Conservation (phyloP, 2,888 invertebrate species). For the Vannuccia rotundouncinata region DNA sequence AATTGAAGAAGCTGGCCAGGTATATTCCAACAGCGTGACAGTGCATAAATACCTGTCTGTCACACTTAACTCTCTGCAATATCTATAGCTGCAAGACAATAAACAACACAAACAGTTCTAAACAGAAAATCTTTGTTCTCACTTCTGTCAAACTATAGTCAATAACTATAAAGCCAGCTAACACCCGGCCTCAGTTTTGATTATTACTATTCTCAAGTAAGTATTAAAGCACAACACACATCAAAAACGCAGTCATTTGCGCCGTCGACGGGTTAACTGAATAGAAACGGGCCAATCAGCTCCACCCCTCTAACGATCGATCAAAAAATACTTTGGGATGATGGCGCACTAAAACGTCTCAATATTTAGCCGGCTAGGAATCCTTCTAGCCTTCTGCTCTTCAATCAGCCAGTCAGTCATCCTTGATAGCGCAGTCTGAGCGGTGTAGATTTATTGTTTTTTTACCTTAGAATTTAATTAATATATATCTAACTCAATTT, state of each 20-base stretch:
- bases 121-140: too few relatives aligned
- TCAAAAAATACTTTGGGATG: not conserved
- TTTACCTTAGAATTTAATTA: not conserved
- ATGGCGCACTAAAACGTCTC: conserved; percentile 10
- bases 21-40: too few relatives aligned
- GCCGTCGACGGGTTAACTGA: not conserved
- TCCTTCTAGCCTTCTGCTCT: not conserved
- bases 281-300: conserved; percentile 2
- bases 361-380: not conserved
- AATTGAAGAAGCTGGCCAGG: too few relatives aligned
- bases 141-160: too few relatives aligned
- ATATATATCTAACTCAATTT: too few relatives aligned
- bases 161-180: too few relatives aligned
- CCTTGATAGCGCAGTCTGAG: conserved; percentile 16
- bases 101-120: too few relatives aligned
- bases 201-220: too few relatives aligned
- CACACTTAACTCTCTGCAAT: too few relatives aligned
- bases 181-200: too few relatives aligned
- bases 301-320: not conserved
- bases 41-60: too few relatives aligned
- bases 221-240: not conserved
- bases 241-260: not conserved
- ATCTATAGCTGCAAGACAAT: too few relatives aligned
- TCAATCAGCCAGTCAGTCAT: not conserved
- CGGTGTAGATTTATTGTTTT: conserved; percentile 18